Evolutionary conservation across 2,888 invertebrate species (phyloP).

Genomic region (Eristalinus aeneus): DNA sequence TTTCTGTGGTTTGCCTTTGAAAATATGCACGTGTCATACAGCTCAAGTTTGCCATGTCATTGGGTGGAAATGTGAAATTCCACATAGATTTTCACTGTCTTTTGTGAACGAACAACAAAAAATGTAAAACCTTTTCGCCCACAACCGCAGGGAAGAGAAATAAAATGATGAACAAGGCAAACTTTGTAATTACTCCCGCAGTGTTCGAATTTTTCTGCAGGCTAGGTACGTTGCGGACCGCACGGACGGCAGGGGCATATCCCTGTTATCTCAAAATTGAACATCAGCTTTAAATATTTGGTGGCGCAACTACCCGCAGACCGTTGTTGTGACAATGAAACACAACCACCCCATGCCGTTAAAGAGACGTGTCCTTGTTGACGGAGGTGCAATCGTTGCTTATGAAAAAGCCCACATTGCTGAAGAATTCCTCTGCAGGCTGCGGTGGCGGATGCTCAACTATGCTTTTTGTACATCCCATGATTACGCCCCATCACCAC

Average conservation of each 20-base stretch:
- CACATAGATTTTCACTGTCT: too few relatives aligned
- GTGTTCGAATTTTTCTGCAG: slow-evolving; percentile 10
- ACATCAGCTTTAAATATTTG: slow-evolving; percentile 13
- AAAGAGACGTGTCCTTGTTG: neutral
- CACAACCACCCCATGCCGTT: neutral
- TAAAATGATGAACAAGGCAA: neutral
- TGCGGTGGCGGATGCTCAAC: neutral
- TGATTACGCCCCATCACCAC: neutral
- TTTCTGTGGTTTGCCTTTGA: neutral
- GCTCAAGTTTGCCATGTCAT: neutral
- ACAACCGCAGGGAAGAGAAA: neutral
- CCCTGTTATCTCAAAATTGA: neutral
- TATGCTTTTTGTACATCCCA: neutral
- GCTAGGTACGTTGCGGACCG: neutral
- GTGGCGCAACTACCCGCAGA: neutral
- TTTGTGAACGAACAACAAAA: too few relatives aligned
- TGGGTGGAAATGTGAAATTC: neutral
- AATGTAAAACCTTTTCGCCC: too few relatives aligned
- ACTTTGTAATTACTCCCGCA: slow-evolving; percentile 31
- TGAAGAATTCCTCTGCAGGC: neutral
- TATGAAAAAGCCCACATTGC: neutral
- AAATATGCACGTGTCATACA: neutral
- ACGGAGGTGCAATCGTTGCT: neutral
- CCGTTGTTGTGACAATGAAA: neutral
- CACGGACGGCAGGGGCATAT: slow-evolving; percentile 18